Evolutionary conservation across 2,113 vertebrate genomes (phyloP).

Genomic region (Eonycteris spelaea): DNA sequence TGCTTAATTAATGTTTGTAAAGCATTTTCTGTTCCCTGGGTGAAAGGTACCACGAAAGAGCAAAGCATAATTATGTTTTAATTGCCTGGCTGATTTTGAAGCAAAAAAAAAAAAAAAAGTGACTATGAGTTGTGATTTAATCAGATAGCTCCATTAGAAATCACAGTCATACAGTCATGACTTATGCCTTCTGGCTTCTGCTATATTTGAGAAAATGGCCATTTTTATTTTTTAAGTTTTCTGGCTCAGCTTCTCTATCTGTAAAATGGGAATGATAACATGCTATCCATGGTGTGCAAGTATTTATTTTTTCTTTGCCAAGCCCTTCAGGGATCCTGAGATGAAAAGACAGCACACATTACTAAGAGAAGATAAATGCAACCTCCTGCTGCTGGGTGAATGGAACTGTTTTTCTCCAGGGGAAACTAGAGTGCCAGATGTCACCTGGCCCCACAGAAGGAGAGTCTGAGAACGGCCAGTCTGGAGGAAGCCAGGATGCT

Average conservation of each 20-base stretch:
- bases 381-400: background rate
- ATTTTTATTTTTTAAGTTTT: background rate
- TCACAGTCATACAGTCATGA: background rate
- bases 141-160: constrained; percentile 6
- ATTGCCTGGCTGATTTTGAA: constrained; percentile 36
- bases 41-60: constrained; percentile 45
- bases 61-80: constrained; percentile 57
- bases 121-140: constrained; percentile 36
- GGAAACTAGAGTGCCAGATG: background rate
- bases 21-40: constrained; percentile 53
- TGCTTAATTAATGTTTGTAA: constrained; percentile 63
- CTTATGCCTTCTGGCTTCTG: background rate
- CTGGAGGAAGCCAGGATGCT: background rate
- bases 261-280: background rate
- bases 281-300: background rate
- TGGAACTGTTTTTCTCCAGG: background rate
- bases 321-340: background rate
- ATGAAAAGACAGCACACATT: background rate
- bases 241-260: background rate
- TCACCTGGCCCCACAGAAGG: background rate
- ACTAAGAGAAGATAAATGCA: background rate
- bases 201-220: background rate
- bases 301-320: constrained; percentile 11
- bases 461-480: background rate
- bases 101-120: background rate